Evolutionary conservation across 92 coral and sea anemone species (phyloP).

Genomic region (Palythoa grandiflora): DNA sequence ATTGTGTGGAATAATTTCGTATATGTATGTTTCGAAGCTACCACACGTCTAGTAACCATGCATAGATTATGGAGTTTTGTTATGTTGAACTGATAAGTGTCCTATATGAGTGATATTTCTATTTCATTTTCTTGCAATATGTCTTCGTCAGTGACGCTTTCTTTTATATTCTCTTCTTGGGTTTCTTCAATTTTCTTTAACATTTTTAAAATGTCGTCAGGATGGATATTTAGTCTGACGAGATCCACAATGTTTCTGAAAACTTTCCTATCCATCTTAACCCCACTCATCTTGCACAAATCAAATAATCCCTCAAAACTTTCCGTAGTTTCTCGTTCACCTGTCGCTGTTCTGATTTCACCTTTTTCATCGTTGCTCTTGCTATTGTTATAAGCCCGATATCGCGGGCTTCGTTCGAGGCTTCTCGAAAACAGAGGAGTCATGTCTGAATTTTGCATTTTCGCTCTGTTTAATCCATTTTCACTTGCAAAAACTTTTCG

Average conservation of each 20-base stretch:
- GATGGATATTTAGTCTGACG: conserved; percentile 67
- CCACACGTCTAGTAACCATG: neutral
- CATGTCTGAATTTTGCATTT: conserved; percentile 20
- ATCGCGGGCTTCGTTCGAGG: conserved; percentile 17
- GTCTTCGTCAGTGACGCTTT: neutral
- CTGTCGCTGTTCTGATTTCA: conserved; percentile 28
- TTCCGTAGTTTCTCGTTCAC: conserved; percentile 50
- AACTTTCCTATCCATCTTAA: conserved; percentile 72
- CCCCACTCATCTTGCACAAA: conserved; percentile 66
- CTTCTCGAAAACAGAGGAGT: conserved; percentile 27
- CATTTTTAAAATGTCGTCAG: conserved; percentile 71
- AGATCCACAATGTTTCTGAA: conserved; percentile 71
- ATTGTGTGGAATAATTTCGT: neutral
- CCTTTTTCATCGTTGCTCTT: neutral
- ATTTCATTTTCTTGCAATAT: conserved; percentile 3
- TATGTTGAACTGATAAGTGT: neutral
- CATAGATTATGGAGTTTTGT: neutral
- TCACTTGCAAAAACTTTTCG: neutral
- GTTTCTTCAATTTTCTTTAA: conserved; percentile 42
- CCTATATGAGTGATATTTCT: conserved; percentile 30
- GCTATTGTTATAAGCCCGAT: neutral
- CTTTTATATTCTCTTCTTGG: conserved; percentile 15
- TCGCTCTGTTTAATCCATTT: conserved; percentile 8
- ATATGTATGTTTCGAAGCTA: neutral
- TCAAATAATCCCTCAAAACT: conserved; percentile 67